Evolutionary conservation across 2,888 invertebrate genomes (phyloP).

Genomic region (Sphecodes monilicornis): DNA sequence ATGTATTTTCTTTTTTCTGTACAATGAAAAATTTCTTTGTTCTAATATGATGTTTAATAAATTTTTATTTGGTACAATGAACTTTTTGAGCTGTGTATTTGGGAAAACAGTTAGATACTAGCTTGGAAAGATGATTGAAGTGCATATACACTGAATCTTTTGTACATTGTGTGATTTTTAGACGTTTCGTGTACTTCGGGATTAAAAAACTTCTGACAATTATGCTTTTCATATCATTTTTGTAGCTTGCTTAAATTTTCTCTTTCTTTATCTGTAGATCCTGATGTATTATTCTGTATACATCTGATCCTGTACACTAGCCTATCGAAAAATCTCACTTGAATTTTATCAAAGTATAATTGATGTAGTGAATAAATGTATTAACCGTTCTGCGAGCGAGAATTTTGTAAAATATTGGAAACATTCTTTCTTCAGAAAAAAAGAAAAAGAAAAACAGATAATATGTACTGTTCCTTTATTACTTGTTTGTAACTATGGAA

Average conservation of each 20-base stretch:
- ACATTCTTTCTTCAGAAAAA: background rate
- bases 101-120: background rate
- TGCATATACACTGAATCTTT: background rate
- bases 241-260: background rate
- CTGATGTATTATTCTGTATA: background rate
- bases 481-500: too few species aligned
- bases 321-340: too few species aligned
- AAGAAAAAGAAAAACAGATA: background rate
- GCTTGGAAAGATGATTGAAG: background rate
- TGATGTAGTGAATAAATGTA: background rate
- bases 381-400: background rate
- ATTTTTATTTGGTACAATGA: background rate
- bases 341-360: too few species aligned
- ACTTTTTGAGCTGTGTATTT: too few species aligned
- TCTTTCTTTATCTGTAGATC: background rate
- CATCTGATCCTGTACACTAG: background rate
- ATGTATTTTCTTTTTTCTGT: background rate
- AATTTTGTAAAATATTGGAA: background rate
- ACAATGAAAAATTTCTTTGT: background rate
- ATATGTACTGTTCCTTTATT: background rate
- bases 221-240: background rate
- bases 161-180: background rate
- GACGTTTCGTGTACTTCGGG: background rate
- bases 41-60: background rate
- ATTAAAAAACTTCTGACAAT: background rate